A percentile compares a stretch with the other conserved stretches of the same genome.
Evolutionary conservation across 2,113 vertebrate genomes (phyloP).

Genomic region (Eulacestoma nigropectus): DNA sequence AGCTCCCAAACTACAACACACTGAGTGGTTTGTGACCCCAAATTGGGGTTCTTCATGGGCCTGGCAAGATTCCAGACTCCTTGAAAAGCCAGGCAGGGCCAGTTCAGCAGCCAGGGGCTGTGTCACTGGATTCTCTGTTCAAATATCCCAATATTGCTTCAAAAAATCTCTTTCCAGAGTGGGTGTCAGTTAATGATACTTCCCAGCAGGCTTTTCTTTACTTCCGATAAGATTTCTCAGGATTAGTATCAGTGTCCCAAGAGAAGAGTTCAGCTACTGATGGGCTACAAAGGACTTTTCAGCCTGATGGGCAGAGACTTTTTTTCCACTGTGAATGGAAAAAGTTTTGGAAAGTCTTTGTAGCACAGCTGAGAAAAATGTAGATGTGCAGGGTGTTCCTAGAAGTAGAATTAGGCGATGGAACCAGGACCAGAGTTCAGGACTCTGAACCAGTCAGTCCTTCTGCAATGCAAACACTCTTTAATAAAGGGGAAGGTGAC

Average conservation of each 20-base stretch:
- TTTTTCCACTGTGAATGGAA: neutral
- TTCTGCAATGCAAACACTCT: neutral
- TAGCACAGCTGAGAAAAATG: neutral
- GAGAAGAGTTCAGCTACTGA: neutral
- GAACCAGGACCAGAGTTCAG: neutral
- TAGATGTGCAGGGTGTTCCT: neutral
- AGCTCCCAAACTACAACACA: neutral
- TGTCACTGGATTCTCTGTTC: neutral
- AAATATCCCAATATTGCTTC: neutral
- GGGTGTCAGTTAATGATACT: neutral
- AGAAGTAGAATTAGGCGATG: accelerated
- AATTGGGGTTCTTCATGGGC: accelerated
- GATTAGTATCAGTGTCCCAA: neutral
- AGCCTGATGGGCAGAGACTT: neutral
- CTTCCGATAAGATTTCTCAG: neutral
- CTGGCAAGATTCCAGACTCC: neutral
- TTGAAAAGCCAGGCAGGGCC: neutral
- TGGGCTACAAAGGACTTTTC: neutral
- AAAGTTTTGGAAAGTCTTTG: neutral
- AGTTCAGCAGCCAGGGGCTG: neutral
- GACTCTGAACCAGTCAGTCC: neutral
- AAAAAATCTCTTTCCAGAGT: neutral
- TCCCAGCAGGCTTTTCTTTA: neutral
- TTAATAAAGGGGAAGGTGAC: neutral
- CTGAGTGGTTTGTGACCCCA: neutral